phyloP scores from a whole-genome alignment of 2,113 vertebrate genomes.

The Rhinolophus sinicus region DNA sequence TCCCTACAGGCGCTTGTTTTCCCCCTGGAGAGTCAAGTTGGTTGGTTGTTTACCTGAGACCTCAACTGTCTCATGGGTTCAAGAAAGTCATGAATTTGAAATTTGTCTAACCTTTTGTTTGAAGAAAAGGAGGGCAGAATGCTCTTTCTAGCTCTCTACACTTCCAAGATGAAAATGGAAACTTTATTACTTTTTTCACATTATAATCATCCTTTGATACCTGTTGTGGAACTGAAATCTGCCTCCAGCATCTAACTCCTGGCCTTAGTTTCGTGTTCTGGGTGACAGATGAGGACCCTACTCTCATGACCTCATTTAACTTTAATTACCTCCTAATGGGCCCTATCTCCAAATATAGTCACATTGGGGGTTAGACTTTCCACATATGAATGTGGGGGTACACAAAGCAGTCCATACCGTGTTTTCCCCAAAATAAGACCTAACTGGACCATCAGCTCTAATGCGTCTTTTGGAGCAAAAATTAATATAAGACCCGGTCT shows the following conservation, averaged over 20 bases:
- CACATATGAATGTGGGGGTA: neutral
- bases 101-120: neutral
- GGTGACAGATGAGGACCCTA: neutral
- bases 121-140: neutral
- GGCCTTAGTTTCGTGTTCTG: neutral
- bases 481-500: no score
- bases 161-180: neutral
- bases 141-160: neutral
- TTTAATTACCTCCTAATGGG: neutral
- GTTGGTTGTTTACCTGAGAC: neutral
- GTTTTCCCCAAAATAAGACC: no score
- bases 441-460: no score
- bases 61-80: neutral
- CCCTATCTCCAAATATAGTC: neutral
- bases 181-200: neutral
- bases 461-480: no score
- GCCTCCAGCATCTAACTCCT: neutral
- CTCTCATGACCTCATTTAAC: neutral
- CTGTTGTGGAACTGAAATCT: neutral
- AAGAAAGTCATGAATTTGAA: neutral
- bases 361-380: neutral
- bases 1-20: neutral
- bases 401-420: neutral
- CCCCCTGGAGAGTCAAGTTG: neutral
- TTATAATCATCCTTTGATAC: neutral